A percentile compares a stretch with the other conserved stretches of the same genome.
Conservation (phyloP, 2,888 invertebrate genomes). For the Phaonia tiefii region DNA sequence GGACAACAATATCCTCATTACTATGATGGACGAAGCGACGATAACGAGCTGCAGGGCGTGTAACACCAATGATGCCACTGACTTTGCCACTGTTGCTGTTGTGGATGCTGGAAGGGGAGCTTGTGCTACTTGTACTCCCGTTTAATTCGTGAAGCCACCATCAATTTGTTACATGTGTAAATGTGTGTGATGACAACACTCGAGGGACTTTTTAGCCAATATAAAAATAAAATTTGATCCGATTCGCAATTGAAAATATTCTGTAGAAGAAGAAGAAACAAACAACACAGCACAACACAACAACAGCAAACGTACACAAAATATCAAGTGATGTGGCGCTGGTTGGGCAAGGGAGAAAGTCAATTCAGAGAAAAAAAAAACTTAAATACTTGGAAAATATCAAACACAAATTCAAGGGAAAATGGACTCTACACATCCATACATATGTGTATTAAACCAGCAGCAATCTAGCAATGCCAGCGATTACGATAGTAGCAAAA, state of each 20-base stretch:
- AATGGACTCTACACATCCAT: constrained; percentile 13
- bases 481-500: not conserved
- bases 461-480: constrained; percentile 20
- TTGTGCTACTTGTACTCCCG: constrained; percentile 69
- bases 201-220: constrained; percentile 80
- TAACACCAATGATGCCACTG: constrained; percentile 1
- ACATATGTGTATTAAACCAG: constrained; percentile 19
- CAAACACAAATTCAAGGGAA: constrained; percentile 16
- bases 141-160: constrained; percentile 69
- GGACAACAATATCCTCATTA: constrained; percentile 16
- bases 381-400: constrained; percentile 17
- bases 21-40: constrained; percentile 22
- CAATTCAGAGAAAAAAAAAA: not conserved
- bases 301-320: too few relatives aligned
- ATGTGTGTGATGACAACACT: constrained; percentile 77
- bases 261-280: constrained; percentile 75
- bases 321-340: too few relatives aligned
- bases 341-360: too few relatives aligned
- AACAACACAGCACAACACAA: constrained; percentile 74
- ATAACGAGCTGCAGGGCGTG: constrained; percentile 48
- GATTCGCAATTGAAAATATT: constrained; percentile 78
- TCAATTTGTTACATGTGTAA: constrained; percentile 80
- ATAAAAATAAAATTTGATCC: constrained; percentile 77
- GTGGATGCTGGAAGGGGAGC: constrained; percentile 30
- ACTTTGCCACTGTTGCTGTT: not conserved